A percentile compares a stretch with the other conserved stretches of the same genome.
These are phyloP conservation scores for Campoletis raptor DNA, from an alignment of 2,888 invertebrate species.

Conservation along the genomic window DNA sequence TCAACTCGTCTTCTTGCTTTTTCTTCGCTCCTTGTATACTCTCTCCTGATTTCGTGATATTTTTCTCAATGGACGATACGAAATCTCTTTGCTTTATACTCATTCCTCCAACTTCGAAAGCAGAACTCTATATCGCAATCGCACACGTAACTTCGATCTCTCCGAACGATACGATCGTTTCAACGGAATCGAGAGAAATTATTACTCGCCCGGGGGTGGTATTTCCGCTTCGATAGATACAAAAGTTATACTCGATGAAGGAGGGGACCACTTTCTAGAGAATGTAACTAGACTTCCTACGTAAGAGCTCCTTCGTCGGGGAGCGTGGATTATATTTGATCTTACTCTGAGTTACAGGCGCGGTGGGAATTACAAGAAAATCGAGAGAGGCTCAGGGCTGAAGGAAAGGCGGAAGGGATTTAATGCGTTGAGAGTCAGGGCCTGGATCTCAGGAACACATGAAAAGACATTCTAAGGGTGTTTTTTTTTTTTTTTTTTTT, in stretches of 20 bases:
- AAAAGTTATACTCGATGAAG: slow-evolving; percentile 26
- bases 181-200: slow-evolving; percentile 58
- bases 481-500: not conserved
- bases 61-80: slow-evolving; percentile 42
- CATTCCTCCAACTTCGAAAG: slow-evolving; percentile 10
- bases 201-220: slow-evolving; percentile 55
- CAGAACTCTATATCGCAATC: slow-evolving; percentile 19
- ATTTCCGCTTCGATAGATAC: slow-evolving; percentile 46
- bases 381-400: not conserved
- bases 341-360: slow-evolving; percentile 26
- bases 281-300: slow-evolving; percentile 33
- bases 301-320: slow-evolving; percentile 22
- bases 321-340: slow-evolving; percentile 45
- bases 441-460: not conserved
- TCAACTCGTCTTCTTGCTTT: slow-evolving; percentile 4
- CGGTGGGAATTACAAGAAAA: slow-evolving; percentile 10
- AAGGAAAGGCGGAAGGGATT: not conserved
- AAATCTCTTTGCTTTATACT: slow-evolving; percentile 35
- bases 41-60: not conserved
- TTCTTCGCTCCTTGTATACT: not conserved
- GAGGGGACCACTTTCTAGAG: slow-evolving; percentile 1
- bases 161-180: slow-evolving; percentile 49
- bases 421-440: not conserved
- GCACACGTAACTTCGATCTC: slow-evolving; percentile 46
- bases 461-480: not conserved